A percentile compares a stretch with the other conserved stretches of the same genome.
These are phyloP conservation scores for Dendrolimus pini DNA, from an alignment of 2,888 invertebrate genomes.

Conservation along the genomic window DNA sequence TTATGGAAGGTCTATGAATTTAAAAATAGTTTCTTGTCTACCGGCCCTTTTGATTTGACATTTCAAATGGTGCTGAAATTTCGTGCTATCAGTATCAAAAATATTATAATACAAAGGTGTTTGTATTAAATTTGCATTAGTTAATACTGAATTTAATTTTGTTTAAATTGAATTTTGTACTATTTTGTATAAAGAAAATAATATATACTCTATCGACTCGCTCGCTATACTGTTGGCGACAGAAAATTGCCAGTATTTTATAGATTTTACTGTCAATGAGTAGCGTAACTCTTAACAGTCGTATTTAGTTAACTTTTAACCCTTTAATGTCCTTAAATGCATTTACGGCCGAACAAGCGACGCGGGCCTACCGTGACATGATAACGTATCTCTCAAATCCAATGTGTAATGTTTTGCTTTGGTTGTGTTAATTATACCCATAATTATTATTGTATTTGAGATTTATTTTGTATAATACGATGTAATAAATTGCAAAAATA, in stretches of 20 bases:
- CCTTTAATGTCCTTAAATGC: constrained; percentile 46
- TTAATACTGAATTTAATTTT: too few species aligned
- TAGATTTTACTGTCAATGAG: constrained; percentile 55
- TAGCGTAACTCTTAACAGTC: constrained; percentile 51
- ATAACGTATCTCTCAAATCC: constrained; percentile 58
- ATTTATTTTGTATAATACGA: constrained; percentile 75
- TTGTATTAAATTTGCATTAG: too few species aligned
- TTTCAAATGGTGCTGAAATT: neutral
- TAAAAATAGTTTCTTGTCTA: too few species aligned
- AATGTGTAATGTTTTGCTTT: constrained; percentile 72
- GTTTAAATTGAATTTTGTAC: too few species aligned
- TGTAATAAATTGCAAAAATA: constrained; percentile 72
- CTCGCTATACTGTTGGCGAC: too few species aligned
- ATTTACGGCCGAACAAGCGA: constrained; percentile 49
- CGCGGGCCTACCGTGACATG: constrained; percentile 44
- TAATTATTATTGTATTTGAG: constrained; percentile 72
- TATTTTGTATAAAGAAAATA: too few species aligned
- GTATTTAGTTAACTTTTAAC: constrained; percentile 46
- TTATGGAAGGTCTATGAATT: too few species aligned
- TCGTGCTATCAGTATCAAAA: neutral
- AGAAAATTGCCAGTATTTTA: constrained; percentile 40
- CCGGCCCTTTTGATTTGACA: too few species aligned
- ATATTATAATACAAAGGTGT: neutral
- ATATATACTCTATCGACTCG: too few species aligned
- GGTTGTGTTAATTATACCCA: constrained; percentile 74